Base-by-base conservation (phyloP, 2,888 invertebrate genomes). In the Lissonota sp. region DNA sequence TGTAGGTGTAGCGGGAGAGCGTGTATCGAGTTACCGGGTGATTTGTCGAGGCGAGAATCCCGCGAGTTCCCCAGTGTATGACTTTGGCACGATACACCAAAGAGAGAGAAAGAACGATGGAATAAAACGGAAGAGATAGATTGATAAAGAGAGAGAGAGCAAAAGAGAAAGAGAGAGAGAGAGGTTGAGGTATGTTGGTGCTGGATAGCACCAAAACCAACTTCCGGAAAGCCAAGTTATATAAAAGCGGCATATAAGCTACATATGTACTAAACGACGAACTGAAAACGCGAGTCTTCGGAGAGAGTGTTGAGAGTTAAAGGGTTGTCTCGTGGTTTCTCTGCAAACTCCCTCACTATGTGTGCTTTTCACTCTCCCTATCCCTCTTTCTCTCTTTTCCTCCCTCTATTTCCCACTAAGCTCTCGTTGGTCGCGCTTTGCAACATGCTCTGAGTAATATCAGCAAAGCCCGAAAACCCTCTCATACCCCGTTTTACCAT, bases 361-460 rank as follows among this genome's bases (percentile, higher is more conserved):
- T 26, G 26, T 3, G 1, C 3, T 26, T 26, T 3, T 2, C 26
- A 2, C 26, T 26, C 26, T 26, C 26, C 3, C 26, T 26, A 1
- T 26, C 26, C 3, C 26, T 26, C 26, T 26, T 3, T 26, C 26
- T 74, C 58, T 62, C 37, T 49, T 69, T 72, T 49, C 58, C 76
- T 64, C 53, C 63, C 57, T 64, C 72, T 44, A 16, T 44, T 14
- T 58, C 46, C 4, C 51, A 26, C 55, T 53, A 53, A 37, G 42
- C 62, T 62, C 42, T 63, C n/a, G 16, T 62, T 72, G 40, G 37
- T 66, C 67, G 55, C 57, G 14, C 55, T 72, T 69, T 69, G 49
- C 63, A 58, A 49, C 57, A 72, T 70, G 82, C 73, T 58, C 74
- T 79, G 80, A 74, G 80, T 75, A 79, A 75, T 79, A 82, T 79